Conservation (phyloP, 2,888 invertebrate genomes). For the Syritta pipiens region DNA sequence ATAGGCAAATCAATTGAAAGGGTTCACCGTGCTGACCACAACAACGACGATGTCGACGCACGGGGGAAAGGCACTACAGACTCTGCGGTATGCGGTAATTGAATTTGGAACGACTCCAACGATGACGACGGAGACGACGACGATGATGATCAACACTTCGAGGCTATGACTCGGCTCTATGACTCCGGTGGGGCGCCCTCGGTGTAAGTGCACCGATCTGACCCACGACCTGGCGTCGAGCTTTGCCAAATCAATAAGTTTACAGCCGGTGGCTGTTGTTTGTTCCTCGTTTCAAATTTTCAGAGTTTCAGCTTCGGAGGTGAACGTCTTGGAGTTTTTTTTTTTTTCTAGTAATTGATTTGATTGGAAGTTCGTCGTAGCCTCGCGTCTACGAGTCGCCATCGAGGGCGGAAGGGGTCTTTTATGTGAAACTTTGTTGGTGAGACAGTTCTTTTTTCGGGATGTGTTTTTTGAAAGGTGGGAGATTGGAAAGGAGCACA, state of each 20-base stretch:
- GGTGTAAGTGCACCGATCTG: constrained; percentile 56
- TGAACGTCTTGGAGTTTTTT: constrained; percentile 49
- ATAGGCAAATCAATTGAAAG: constrained; percentile 48
- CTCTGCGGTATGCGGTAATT: constrained; percentile 50
- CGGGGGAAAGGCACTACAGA: background rate
- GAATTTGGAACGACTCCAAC: constrained; percentile 58
- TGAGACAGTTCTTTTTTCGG: too few species aligned
- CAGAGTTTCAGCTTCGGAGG: background rate
- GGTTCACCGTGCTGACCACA: constrained; percentile 47
- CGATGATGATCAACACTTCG: constrained; percentile 65
- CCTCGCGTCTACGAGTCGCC: constrained; percentile 65
- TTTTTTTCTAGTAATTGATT: constrained; percentile 57
- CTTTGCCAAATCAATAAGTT: constrained; percentile 63
- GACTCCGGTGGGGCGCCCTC: background rate
- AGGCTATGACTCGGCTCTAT: constrained; percentile 37
- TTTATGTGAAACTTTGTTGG: constrained; percentile 37
- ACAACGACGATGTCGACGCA: background rate
- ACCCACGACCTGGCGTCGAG: constrained; percentile 62
- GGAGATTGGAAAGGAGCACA: too few species aligned
- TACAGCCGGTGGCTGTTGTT: constrained; percentile 60
- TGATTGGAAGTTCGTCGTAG: constrained; percentile 58
- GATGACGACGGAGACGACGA: constrained; percentile 23
- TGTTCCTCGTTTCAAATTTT: background rate
- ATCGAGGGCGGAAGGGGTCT: constrained; percentile 29
- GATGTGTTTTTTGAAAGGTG: too few species aligned